Evolutionary conservation across 2,888 invertebrate genomes (phyloP), one percentile per base, ranked within the genome.

Genomic region (Meandrusa payeni): DNA sequence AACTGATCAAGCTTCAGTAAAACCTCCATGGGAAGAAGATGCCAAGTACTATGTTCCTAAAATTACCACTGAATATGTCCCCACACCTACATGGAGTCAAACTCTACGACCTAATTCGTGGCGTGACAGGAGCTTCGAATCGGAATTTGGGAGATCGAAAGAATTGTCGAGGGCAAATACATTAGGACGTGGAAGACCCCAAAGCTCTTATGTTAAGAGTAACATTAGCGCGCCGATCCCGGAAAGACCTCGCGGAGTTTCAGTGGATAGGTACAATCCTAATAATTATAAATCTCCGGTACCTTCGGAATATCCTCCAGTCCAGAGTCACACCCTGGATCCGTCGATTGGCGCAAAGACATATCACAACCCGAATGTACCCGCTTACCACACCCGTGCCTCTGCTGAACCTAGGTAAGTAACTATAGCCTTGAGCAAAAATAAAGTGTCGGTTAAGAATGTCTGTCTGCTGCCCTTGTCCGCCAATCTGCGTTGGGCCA

Each of bases 331-430:
- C 50, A 87, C 86, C 1, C 68, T 88, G 62, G 75, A 79, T 45
- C 81, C 77, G 2, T 52, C 68, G 3, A 75, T 82, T 15, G 80
- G 77, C 26, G 50, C 55, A 7, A 70, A 70, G 46, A 67, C 70
- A 34, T 75, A 81, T 52, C 80, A 83, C 56, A 85, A 83, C 64
- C 88, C 79, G n/a, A 79, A 69, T 46, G 79, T 79, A 60, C 87
- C 81, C 69, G 89, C 76, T 64, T 90, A 76, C 61, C 87, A 77
- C 55, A 68, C 71, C 46, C 85, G 80, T 69, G 77, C 78, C 59
- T 83, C 87, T 62, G 85, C 76, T 67, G 87, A 87, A 79, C 77
- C 82, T 56, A 81, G 85, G 87, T 85, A 54, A 70, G 61, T n/a
- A n/a, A n/a, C n/a, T n/a, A n/a, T n/a, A n/a, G n/a, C n/a, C n/a